phyloP scores from a whole-genome alignment of 2,113 vertebrate genomes.

The Chloebia gouldiae region DNA sequence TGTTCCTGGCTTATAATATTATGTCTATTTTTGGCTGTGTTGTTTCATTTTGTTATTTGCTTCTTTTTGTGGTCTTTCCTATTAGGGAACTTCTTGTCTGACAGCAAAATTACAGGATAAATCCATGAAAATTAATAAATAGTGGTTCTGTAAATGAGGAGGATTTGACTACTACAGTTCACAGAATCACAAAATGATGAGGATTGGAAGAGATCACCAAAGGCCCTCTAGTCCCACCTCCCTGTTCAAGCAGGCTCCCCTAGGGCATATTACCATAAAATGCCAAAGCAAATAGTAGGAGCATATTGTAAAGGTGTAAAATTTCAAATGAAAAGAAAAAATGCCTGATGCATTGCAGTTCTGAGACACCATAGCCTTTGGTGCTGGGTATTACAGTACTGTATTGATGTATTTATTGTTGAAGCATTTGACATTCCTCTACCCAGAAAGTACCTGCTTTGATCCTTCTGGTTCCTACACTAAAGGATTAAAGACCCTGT shows the following conservation, averaged over 20 bases:
- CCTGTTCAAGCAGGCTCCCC: neutral
- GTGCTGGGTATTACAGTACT: neutral
- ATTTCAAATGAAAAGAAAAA: neutral
- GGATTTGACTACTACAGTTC: neutral
- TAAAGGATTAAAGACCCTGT: neutral
- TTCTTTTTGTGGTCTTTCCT: neutral
- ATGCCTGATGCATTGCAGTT: neutral
- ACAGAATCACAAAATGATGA: neutral
- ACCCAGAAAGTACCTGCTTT: neutral
- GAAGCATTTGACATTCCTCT: neutral
- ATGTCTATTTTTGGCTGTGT: neutral
- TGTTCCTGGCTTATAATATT: neutral
- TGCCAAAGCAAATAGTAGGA: neutral
- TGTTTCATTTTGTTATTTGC: neutral
- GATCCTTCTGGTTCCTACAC: neutral
- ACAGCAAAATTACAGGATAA: neutral
- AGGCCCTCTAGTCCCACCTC: neutral
- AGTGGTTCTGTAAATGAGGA: neutral
- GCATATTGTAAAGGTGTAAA: neutral
- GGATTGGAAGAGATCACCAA: neutral
- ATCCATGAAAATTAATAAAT: neutral
- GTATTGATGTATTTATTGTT: neutral
- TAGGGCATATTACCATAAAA: neutral
- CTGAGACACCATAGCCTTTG: neutral
- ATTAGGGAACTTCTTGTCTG: neutral